Conservation (phyloP, 2,113 vertebrate species). For the Labeo rohita region DNA sequence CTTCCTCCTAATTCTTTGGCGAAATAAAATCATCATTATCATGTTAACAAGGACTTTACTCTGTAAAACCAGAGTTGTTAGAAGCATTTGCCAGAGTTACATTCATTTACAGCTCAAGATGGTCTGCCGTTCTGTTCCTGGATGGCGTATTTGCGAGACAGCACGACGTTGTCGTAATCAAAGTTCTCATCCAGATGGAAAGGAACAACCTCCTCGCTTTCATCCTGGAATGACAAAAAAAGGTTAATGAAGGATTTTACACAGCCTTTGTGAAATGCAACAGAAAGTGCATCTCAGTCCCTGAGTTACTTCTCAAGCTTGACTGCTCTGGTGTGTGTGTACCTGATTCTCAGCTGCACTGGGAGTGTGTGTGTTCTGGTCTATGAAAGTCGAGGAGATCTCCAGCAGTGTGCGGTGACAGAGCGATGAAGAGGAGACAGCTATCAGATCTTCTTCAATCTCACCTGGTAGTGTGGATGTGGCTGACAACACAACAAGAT, state of each 20-base stretch:
- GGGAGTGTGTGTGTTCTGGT: not conserved
- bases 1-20: not conserved
- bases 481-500: conserved; percentile 57
- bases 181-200: conserved; percentile 80
- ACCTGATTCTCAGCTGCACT: conserved; percentile 62
- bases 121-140: conserved; percentile 10
- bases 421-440: conserved; percentile 47
- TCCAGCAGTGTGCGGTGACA: conserved; percentile 54
- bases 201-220: conserved; percentile 72
- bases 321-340: conserved; percentile 25
- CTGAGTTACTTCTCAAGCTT: not conserved
- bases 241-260: not conserved
- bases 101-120: conserved; percentile 31
- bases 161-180: conserved; percentile 75
- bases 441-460: conserved; percentile 62
- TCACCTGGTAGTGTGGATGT: conserved; percentile 74
- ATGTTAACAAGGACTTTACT: conserved; percentile 20
- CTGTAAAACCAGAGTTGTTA: conserved; percentile 15
- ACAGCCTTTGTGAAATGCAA: not conserved
- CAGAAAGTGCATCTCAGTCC: not conserved
- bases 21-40: not conserved
- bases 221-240: conserved; percentile 61
- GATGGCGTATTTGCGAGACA: conserved; percentile 74
- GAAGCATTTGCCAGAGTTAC: not conserved
- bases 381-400: conserved; percentile 44